Evolutionary conservation across 2,888 invertebrate species (phyloP).

Genomic region (Sepiola atlantica): DNA sequence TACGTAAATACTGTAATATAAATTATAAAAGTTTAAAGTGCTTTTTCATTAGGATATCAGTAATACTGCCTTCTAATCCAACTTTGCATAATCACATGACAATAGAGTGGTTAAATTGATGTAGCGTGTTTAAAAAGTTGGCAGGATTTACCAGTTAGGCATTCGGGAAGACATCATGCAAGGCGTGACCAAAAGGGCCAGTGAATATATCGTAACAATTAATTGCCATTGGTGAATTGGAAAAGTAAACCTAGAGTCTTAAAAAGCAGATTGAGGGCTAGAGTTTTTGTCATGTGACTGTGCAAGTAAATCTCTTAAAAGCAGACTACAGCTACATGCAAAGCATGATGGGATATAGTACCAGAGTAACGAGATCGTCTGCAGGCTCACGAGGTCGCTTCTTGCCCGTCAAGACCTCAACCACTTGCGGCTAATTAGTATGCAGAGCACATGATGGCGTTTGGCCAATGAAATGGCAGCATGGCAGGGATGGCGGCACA

Average conservation of each 20-base stretch:
- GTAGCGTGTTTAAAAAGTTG: constrained; percentile 41
- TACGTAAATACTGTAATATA: constrained; percentile 35
- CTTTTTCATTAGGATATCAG: constrained; percentile 36
- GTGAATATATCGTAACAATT: constrained; percentile 6
- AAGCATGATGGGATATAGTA: constrained; percentile 79
- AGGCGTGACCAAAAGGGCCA: constrained; percentile 42
- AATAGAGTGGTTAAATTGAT: constrained; percentile 50
- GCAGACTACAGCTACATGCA: constrained; percentile 75
- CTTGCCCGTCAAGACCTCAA: constrained; percentile 86
- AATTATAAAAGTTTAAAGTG: constrained; percentile 32
- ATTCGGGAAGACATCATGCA: constrained; percentile 46
- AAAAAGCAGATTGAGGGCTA: constrained; percentile 51
- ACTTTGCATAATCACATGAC: constrained; percentile 71
- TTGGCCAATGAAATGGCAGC: constrained; percentile 73
- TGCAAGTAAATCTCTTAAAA: constrained; percentile 69
- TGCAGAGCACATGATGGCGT: constrained; percentile 74
- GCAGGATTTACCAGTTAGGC: constrained; percentile 46
- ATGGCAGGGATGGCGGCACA: constrained; percentile 75
- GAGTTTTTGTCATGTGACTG: constrained; percentile 73
- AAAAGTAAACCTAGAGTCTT: constrained; percentile 36
- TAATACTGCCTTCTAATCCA: constrained; percentile 50
- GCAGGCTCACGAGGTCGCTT: constrained; percentile 91
- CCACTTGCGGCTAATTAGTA: constrained; percentile 75
- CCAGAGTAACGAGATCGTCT: constrained; percentile 91
- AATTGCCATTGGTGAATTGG: constrained; percentile 32